Base-by-base conservation (phyloP, 2,888 invertebrate genomes). In the Plebejus anna region DNA sequence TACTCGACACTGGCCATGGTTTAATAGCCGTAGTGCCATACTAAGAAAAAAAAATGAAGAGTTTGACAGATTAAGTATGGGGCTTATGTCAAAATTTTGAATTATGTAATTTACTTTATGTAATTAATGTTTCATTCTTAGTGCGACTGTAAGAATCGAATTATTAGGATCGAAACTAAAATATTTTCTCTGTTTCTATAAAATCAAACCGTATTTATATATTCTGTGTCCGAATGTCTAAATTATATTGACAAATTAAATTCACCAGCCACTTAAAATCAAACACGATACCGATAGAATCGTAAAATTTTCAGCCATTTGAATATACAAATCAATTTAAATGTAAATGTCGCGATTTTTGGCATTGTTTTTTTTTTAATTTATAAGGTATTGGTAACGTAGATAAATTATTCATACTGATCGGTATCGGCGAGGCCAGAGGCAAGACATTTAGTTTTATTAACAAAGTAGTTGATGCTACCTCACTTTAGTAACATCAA, bases 311-410 rank as follows among this genome's bases (percentile, higher is more conserved):
- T 66, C 6, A 16, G 5, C 32, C 66, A 66, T 32, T 36, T 36
- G 22, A 66, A 66, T 66, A 32, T 66, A 66, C 66, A 16, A 66
- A 66, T 66, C 16, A 36, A 66, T 66, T 66, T 66, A 66, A 32
- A 66, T 66, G 66, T 36, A 32, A 32, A 66, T 66, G 32, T 66
- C 32, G 61, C 66, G 32, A 66, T 66, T 32, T 66, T 66, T 66
- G 32, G 66, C 13, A 66, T 66, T 66, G 32, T 66, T 66, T 11
- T 13, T 28, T 22, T 36, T 36, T 11, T 32, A 61, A 66, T 13
- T 32, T 66, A 11, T 66, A 28, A 66, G 13, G 66, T 66, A 36
- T 22, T 22, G 22, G 22, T 22, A 66, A 36, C 66, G 66, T 32
- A 66, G 11, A 61, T 61, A 61, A 61, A 61, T 61, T 61, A 61